Percentiles rank a stretch among this genome's conserved stretches.
Conservation (phyloP, 2,888 invertebrate species). For the Synanthedon andrenaeformis region DNA sequence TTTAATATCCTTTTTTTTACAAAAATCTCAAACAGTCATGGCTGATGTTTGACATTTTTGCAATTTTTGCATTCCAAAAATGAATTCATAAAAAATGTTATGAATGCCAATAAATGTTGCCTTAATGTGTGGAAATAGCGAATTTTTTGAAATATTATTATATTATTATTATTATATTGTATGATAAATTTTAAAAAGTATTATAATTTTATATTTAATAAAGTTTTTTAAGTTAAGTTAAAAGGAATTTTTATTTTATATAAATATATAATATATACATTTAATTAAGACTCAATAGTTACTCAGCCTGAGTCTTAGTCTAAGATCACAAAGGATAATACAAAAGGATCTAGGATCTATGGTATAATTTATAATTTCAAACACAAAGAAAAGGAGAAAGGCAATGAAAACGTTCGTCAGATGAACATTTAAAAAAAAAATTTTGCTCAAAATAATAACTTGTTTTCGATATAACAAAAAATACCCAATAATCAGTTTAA, state of each 20-base stretch:
- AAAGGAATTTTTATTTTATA: constrained; percentile 27
- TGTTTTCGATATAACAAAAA: no score
- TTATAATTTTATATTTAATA: constrained; percentile 46
- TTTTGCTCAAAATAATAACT: no score
- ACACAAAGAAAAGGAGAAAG: no score
- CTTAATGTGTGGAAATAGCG: constrained; percentile 37
- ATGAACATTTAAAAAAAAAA: no score
- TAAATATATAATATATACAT: not conserved
- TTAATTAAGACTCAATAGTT: no score
- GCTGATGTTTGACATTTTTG: constrained; percentile 67
- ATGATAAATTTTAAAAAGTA: constrained; percentile 15
- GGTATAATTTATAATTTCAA: no score
- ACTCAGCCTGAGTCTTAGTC: no score
- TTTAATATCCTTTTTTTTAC: constrained; percentile 11
- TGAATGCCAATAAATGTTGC: constrained; percentile 34
- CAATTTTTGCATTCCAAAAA: constrained; percentile 8
- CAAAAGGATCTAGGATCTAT: no score
- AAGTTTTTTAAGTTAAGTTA: constrained; percentile 61
- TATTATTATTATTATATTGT: constrained; percentile 27
- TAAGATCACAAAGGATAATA: no score
- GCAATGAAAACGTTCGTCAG: no score
- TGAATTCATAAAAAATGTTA: constrained; percentile 10
- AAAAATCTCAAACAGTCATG: constrained; percentile 62
- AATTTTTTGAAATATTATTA: constrained; percentile 41
- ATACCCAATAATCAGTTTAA: no score